Conservation (phyloP, 2,888 invertebrate genomes). For the Odontothrips loti region DNA sequence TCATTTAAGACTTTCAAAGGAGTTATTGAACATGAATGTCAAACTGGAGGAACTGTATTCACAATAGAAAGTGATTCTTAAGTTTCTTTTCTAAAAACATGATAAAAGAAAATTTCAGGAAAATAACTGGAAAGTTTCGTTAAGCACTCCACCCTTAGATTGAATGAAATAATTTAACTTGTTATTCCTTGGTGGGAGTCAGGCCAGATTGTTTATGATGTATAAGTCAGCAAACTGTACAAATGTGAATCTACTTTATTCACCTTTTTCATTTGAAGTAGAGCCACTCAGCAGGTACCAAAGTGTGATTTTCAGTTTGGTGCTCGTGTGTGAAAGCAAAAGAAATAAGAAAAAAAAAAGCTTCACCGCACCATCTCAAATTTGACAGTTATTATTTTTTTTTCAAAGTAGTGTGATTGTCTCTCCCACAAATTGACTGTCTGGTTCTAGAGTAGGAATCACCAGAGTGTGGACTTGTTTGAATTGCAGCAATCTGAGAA, state of each 20-base stretch:
- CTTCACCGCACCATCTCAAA: neutral
- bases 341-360: too few relatives aligned
- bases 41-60: too few relatives aligned
- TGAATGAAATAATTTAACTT: too few relatives aligned
- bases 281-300: neutral
- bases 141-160: too few relatives aligned
- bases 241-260: neutral
- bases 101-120: too few relatives aligned
- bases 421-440: neutral
- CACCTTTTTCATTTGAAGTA: neutral
- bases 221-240: neutral
- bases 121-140: too few relatives aligned
- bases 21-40: too few relatives aligned
- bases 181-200: too few relatives aligned
- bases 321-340: neutral
- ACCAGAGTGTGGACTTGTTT: neutral
- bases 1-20: too few relatives aligned
- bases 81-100: too few relatives aligned
- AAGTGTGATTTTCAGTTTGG: neutral
- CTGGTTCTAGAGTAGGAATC: neutral
- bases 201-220: neutral
- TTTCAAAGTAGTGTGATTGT: neutral
- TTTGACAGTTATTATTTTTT: neutral
- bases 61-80: too few relatives aligned
- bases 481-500: slow-evolving; percentile 3